phyloP scores from a whole-genome alignment of 2,113 vertebrate species.

The Sebastes fasciatus region DNA sequence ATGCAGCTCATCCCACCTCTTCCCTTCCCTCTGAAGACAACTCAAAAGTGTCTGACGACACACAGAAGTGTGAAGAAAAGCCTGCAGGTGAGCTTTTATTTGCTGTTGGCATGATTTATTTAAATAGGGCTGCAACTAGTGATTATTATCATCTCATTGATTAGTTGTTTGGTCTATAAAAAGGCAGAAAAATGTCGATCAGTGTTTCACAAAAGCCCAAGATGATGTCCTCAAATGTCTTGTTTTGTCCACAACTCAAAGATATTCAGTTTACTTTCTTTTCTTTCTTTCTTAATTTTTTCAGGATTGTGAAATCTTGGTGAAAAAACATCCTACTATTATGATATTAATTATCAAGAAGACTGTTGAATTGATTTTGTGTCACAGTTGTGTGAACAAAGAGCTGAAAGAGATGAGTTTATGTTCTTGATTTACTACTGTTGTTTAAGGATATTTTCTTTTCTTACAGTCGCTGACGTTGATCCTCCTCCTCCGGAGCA shows the following conservation, averaged over 20 bases:
- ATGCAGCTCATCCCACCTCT: constrained; percentile 31
- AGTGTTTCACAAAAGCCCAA: too few relatives aligned
- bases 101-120: not conserved
- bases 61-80: constrained; percentile 58
- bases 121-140: not conserved
- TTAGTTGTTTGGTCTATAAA: too few relatives aligned
- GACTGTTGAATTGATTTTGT: not conserved
- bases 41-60: constrained; percentile 21
- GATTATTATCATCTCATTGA: too few relatives aligned
- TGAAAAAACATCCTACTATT: not conserved
- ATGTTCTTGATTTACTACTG: too few relatives aligned
- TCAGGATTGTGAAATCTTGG: not conserved
- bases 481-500: constrained; percentile 33
- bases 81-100: constrained; percentile 56
- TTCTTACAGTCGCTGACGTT: constrained; percentile 23
- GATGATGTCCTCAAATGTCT: too few relatives aligned
- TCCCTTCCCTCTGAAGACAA: constrained; percentile 32
- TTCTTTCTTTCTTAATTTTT: too few relatives aligned
- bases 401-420: not conserved
- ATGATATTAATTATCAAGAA: not conserved
- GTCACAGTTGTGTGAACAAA: not conserved
- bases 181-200: too few relatives aligned
- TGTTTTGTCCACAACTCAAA: too few relatives aligned
- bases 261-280: too few relatives aligned
- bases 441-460: constrained; percentile 10